phyloP scores from a whole-genome alignment of 2,113 vertebrate species.

The pig (Sus scrofa) region T2T-Sscrofa CM000826.6:154100001-154100500 shows the following conservation, averaged over 20 bases:
- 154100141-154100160: not conserved
- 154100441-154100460: fast-evolving
- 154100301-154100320: not conserved
- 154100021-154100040: not conserved
- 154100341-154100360: fast-evolving
- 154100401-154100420: fast-evolving
- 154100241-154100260: not conserved
- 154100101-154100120: fast-evolving
- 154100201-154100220: fast-evolving
- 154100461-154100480: fast-evolving
- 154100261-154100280: slow-evolving; percentile 59
- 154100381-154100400: fast-evolving
- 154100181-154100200: not conserved
- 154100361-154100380: fast-evolving
- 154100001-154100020: fast-evolving
- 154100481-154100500: not conserved
- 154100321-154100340: fast-evolving
- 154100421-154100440: fast-evolving
- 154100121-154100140: not conserved
- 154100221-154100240: slow-evolving; percentile 44
- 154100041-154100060: fast-evolving
- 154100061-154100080: not conserved
- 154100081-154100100: fast-evolving
- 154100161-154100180: not conserved
- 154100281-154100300: fast-evolving